These are phyloP conservation scores for Harmothoe impar DNA, from an alignment of 2,888 invertebrate species.

Conservation along the genomic window DNA sequence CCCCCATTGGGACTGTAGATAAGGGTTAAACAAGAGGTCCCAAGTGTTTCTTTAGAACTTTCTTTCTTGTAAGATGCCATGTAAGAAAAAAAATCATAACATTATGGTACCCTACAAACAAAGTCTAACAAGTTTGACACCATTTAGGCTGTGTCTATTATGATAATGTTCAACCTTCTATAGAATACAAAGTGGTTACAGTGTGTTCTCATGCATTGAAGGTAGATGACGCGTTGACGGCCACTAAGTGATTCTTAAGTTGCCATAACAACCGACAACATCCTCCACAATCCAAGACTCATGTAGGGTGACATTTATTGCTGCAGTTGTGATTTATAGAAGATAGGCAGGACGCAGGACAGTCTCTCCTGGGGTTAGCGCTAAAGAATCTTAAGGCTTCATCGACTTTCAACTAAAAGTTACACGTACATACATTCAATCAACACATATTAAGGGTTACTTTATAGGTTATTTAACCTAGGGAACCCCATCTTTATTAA, in stretches of 20 bases:
- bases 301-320: conserved; percentile 48
- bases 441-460: no score
- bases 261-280: conserved; percentile 49
- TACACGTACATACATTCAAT: no score
- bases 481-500: no score
- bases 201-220: background rate
- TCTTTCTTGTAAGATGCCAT: no score
- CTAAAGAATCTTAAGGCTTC: background rate
- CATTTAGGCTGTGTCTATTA: background rate
- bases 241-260: conserved; percentile 49
- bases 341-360: background rate
- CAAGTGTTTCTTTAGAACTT: background rate
- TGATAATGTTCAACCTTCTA: background rate
- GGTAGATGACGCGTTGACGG: background rate
- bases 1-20: no score
- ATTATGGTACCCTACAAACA: background rate
- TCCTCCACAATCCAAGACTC: background rate
- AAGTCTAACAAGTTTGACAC: conserved; percentile 1
- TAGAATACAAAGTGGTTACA: background rate
- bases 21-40: no score
- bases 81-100: background rate
- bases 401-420: no score
- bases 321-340: background rate
- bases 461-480: no score
- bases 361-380: background rate